A percentile compares a stretch with the other conserved stretches of the same genome.
phyloP scores from a whole-genome alignment of 2,113 vertebrate species.

The Mola mola region DNA sequence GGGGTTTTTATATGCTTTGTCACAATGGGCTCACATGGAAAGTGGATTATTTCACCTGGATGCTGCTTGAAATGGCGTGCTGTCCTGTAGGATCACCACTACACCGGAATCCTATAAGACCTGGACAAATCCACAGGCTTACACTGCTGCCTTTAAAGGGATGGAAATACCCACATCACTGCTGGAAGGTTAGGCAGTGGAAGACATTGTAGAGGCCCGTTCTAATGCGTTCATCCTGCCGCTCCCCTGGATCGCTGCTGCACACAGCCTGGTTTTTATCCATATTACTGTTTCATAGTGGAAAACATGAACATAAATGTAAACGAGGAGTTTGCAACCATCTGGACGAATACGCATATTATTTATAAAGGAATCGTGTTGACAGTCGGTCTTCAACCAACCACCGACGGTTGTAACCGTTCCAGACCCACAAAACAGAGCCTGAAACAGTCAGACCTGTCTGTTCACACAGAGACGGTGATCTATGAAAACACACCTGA shows the following conservation, averaged over 20 bases:
- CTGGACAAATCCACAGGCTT: slow-evolving; percentile 57
- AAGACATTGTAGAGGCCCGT: slow-evolving; percentile 5
- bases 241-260: slow-evolving; percentile 27
- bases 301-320: background rate
- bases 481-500: too few relatives aligned
- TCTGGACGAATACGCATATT: too few relatives aligned
- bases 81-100: slow-evolving; percentile 44
- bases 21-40: slow-evolving; percentile 45
- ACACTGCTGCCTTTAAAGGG: slow-evolving; percentile 48
- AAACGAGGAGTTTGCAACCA: background rate
- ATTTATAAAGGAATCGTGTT: too few relatives aligned
- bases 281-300: background rate
- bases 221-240: slow-evolving; percentile 28
- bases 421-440: too few relatives aligned
- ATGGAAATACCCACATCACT: slow-evolving; percentile 32
- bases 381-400: too few relatives aligned
- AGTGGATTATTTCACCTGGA: slow-evolving; percentile 67
- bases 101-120: slow-evolving; percentile 51
- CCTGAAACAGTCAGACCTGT: too few relatives aligned
- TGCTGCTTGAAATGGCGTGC: slow-evolving; percentile 28
- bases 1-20: slow-evolving; percentile 48
- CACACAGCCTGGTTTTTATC: background rate
- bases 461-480: too few relatives aligned
- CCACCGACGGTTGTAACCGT: too few relatives aligned
- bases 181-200: slow-evolving; percentile 7